Conservation (phyloP, 2,888 invertebrate genomes). For the Octonoba sinensis region DNA sequence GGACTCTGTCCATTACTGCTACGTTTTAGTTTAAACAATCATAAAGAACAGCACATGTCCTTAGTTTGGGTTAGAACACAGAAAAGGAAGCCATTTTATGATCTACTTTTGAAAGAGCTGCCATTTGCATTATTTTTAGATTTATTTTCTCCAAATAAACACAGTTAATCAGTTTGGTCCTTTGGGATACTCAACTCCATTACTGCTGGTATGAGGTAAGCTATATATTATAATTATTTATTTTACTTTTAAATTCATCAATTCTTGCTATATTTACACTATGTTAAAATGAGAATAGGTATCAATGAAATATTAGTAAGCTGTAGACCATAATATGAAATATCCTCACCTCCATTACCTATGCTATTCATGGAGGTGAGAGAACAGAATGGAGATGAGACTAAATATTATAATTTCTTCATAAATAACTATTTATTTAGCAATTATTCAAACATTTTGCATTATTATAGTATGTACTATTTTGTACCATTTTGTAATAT, state of each 20-base stretch:
- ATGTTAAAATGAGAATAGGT: background rate
- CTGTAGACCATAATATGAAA: background rate
- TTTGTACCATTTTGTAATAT: too few species aligned
- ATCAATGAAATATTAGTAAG: background rate
- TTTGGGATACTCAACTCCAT: background rate
- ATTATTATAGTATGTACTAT: too few species aligned
- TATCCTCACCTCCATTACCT: background rate
- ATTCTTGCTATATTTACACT: background rate
- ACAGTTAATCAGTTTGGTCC: too few species aligned
- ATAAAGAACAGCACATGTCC: background rate
- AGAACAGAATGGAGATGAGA: background rate
- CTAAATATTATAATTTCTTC: background rate
- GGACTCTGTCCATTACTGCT: too few species aligned
- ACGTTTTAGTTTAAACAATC: background rate
- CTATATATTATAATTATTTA: background rate
- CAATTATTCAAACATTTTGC: background rate
- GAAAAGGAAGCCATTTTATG: background rate
- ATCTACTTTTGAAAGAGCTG: background rate
- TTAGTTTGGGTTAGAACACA: background rate
- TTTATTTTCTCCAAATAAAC: too few species aligned
- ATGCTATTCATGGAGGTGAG: constrained; percentile 1
- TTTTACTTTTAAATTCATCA: background rate
- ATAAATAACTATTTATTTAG: background rate
- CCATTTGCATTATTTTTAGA: too few species aligned
- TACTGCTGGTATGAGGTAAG: background rate